phyloP scores from a whole-genome alignment of 2,888 invertebrate genomes.

The Dryobotodes eremita region DNA sequence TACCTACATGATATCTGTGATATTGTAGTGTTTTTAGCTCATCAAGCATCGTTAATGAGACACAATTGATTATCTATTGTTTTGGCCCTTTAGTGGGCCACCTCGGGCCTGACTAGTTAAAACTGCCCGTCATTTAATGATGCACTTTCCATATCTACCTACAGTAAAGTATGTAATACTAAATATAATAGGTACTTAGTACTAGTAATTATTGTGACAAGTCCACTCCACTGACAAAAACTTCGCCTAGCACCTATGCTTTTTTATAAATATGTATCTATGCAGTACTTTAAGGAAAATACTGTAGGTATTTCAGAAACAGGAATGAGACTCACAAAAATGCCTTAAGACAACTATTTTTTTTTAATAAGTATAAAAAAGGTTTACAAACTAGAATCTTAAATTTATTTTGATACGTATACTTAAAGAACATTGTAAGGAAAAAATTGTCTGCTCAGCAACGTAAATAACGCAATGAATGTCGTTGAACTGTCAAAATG shows the following conservation, averaged over 20 bases:
- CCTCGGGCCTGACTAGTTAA: too few species aligned
- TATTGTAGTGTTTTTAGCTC: neutral
- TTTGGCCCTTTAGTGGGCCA: too few species aligned
- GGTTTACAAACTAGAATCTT: neutral
- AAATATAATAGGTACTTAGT: neutral
- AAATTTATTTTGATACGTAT: neutral
- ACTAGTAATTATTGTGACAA: neutral
- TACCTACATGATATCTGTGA: neutral
- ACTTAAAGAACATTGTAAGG: too few species aligned
- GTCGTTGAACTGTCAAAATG: too few species aligned
- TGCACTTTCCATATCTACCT: neutral
- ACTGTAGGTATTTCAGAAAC: neutral
- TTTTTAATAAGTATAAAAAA: neutral
- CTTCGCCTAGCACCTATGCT: neutral
- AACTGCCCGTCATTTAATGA: slow-evolving; percentile 1
- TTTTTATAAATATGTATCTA: neutral
- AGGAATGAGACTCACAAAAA: neutral
- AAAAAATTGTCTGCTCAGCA: too few species aligned
- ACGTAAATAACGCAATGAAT: too few species aligned
- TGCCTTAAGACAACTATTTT: neutral
- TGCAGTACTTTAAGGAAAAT: neutral
- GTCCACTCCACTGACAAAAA: neutral
- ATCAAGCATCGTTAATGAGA: too few species aligned
- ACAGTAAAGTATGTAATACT: neutral
- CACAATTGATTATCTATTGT: too few species aligned